These are phyloP conservation scores for Astur gentilis DNA, from an alignment of 2,113 vertebrate genomes.

Conservation along the genomic window DNA sequence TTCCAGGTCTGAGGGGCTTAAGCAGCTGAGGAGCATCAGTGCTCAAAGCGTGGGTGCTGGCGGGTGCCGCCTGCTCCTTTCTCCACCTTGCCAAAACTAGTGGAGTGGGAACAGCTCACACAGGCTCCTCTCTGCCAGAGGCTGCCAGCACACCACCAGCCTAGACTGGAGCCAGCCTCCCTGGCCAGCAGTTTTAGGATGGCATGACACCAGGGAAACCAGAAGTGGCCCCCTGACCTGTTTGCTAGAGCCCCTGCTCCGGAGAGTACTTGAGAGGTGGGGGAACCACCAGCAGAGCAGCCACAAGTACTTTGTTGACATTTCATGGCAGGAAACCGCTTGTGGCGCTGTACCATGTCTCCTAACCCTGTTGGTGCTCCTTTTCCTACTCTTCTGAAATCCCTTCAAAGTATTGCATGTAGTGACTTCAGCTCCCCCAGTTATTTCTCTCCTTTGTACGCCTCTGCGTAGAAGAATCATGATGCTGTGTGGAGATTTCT, in stretches of 20 bases:
- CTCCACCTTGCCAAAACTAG: not conserved
- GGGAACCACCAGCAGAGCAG: not conserved
- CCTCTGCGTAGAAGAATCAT: not conserved
- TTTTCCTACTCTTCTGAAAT: not conserved
- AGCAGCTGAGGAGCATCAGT: not conserved
- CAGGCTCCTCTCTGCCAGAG: not conserved
- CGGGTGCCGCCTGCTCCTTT: not conserved
- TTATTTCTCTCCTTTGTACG: not conserved
- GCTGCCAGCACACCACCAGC: not conserved
- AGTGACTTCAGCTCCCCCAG: not conserved
- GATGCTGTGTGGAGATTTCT: not conserved
- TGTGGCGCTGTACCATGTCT: not conserved
- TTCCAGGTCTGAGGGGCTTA: not conserved
- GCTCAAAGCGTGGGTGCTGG: not conserved
- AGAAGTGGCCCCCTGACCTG: not conserved
- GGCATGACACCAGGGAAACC: accelerated
- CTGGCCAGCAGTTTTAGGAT: not conserved
- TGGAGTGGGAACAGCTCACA: not conserved
- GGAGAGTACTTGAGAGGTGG: not conserved
- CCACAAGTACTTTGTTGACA: not conserved
- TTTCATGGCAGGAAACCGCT: not conserved
- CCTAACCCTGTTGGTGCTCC: not conserved
- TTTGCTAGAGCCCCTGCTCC: not conserved
- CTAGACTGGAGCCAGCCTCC: not conserved
- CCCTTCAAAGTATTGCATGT: not conserved